phyloP scores from a whole-genome alignment of 2,113 vertebrate species.

The Electrona antarctica region DNA sequence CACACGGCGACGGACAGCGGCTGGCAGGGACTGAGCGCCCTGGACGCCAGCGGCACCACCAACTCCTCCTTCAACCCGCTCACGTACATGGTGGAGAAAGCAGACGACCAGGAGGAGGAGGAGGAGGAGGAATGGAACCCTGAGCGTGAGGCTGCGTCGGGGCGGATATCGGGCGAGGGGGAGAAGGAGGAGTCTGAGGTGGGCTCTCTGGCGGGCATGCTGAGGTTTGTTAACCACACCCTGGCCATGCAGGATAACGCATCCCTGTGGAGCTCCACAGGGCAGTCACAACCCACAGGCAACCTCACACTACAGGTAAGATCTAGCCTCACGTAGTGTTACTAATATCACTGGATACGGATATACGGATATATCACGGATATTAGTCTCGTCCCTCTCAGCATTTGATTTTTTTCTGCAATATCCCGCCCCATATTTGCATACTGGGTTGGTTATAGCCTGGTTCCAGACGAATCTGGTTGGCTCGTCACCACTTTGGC shows the following conservation, averaged over 20 bases:
- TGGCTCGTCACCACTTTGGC: too few relatives aligned
- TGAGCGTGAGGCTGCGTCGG: not conserved
- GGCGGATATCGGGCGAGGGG: not conserved
- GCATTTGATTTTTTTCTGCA: too few relatives aligned
- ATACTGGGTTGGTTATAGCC: too few relatives aligned
- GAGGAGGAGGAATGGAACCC: slow-evolving; percentile 14
- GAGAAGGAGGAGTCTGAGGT: slow-evolving; percentile 17
- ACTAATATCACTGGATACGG: too few relatives aligned
- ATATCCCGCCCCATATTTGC: too few relatives aligned
- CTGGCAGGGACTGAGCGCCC: slow-evolving; percentile 67
- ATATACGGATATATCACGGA: too few relatives aligned
- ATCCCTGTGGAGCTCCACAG: slow-evolving; percentile 44
- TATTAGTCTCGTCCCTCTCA: too few relatives aligned
- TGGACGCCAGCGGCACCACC: slow-evolving; percentile 44
- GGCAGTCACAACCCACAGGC: not conserved
- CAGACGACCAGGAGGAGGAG: not conserved
- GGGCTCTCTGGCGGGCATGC: slow-evolving; percentile 72
- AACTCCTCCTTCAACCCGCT: slow-evolving; percentile 78
- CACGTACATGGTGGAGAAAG: slow-evolving; percentile 68
- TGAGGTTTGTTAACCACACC: slow-evolving; percentile 78
- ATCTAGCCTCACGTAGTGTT: too few relatives aligned
- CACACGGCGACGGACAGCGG: slow-evolving; percentile 29
- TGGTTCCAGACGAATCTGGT: too few relatives aligned
- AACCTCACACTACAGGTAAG: slow-evolving; percentile 30
- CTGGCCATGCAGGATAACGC: slow-evolving; percentile 74